Conservation (phyloP, 2,797 vertebrate genomes). For the Dendrocincla fuliginosa region DNA sequence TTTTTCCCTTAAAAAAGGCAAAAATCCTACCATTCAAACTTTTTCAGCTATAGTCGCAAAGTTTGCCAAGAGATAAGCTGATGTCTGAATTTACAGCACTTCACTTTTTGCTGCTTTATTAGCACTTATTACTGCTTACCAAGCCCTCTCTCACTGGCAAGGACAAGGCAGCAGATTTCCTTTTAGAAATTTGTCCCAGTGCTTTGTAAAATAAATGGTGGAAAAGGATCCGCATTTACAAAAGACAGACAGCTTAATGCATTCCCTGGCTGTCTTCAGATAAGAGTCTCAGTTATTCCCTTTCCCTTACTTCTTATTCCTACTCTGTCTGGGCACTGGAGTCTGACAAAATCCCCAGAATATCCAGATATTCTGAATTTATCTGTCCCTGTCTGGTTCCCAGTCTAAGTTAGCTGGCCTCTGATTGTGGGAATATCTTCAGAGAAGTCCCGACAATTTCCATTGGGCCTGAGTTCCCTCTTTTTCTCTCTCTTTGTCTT, state of each 20-base stretch:
- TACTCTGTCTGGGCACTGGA: not conserved
- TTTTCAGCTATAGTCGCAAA: not conserved
- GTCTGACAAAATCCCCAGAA: not conserved
- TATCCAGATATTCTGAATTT: not conserved
- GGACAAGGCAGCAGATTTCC: not conserved
- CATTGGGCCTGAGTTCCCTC: not conserved
- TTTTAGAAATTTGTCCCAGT: not conserved
- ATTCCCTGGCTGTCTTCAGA: not conserved
- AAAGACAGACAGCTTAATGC: not conserved
- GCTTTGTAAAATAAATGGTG: not conserved
- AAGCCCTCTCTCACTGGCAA: not conserved
- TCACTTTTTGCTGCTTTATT: not conserved
- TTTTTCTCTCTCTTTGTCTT: not conserved
- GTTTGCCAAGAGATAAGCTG: not conserved
- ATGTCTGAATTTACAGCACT: not conserved
- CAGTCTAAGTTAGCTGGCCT: not conserved
- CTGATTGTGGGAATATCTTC: not conserved
- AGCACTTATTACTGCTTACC: not conserved
- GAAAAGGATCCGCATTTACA: not conserved
- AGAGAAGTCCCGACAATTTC: not conserved
- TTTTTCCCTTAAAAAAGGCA: not conserved
- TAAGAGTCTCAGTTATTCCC: not conserved
- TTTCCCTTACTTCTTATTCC: not conserved
- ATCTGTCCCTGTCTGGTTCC: not conserved
- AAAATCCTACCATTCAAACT: not conserved